Evolutionary conservation across 2,888 invertebrate genomes (phyloP), one percentile per base, ranked within the genome.

Genomic region (Argyresthia albistria): DNA sequence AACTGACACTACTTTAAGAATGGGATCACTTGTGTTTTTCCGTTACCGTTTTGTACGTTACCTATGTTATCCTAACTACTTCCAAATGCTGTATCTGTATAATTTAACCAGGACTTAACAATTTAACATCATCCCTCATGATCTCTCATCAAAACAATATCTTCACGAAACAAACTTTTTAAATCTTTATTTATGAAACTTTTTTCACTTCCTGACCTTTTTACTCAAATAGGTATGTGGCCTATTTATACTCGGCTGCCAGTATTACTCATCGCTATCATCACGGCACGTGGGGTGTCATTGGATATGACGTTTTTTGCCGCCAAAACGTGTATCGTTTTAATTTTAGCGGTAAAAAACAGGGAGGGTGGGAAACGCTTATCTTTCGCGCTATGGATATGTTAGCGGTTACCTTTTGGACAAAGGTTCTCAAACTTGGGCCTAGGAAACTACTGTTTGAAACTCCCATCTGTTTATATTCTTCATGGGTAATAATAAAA

Each of bases 341-440:
- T 77, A 69, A 75, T 80, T 76, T 63, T 63, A 62, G 66, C 57
- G 63, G 64, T 69, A 73, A 80, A 76, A 78, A 78, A 53, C 9
- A 14, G 8, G 15, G 59, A 63, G 68, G 61, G 47, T 53, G 61
- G 59, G 73, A 76, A 72, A 80, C 75, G 78, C 72, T 75, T 76
- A 78, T 84, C 82, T 84, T 83, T 84, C 78, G 73, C 73, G 72
- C 69, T 69, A 70, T 68, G 77, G 76, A 80, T 83, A 81, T 76
- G 77, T 82, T 81, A 76, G 75, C 79, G 71, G 65, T 70, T 68
- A 60, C 63, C 56, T 43, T 15, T 37, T 45, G 50, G 14, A 9
- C 39, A 11, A 46, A 15, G 69, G 45, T 65, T 73, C 69, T 70
- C 70, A 82, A 86, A 74, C 57, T 69, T 66, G 8, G 8, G 45